A percentile compares a stretch with the other conserved stretches of the same genome.
These are phyloP conservation scores for Stratiomys singularior DNA, from an alignment of 2,888 invertebrate species.

Conservation along the genomic window DNA sequence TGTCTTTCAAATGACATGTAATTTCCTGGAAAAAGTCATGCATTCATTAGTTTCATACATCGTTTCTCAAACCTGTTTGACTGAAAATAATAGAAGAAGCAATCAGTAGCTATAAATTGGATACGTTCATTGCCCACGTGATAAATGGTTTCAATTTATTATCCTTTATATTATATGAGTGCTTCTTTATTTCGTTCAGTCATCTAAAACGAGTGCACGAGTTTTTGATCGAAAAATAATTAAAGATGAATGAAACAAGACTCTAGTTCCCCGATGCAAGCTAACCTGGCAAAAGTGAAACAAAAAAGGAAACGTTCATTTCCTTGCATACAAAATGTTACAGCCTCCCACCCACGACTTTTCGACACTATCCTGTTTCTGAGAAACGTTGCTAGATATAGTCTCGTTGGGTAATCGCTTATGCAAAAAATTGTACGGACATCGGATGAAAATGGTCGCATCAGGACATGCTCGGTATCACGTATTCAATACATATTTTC, in stretches of 20 bases:
- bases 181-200: neutral
- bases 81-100: neutral
- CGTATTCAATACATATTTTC: conserved; percentile 66
- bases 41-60: no score
- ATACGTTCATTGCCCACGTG: neutral
- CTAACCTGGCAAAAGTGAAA: neutral
- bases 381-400: conserved; percentile 13
- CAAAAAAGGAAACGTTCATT: conserved; percentile 6
- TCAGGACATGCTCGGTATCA: conserved; percentile 65
- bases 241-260: conserved; percentile 46
- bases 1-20: no score
- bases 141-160: neutral
- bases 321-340: conserved; percentile 39
- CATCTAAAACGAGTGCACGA: neutral
- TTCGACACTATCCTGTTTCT: neutral
- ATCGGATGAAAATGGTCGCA: conserved; percentile 58
- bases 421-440: conserved; percentile 56
- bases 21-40: no score
- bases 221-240: conserved; percentile 42
- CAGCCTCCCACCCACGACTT: conserved; percentile 33
- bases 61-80: no score
- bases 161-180: neutral
- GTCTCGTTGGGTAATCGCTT: conserved; percentile 46
- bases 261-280: neutral
- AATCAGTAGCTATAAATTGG: neutral